Evolutionary conservation across 2,113 vertebrate species (phyloP).

Genomic region (Phylloscopus trochiloides): DNA sequence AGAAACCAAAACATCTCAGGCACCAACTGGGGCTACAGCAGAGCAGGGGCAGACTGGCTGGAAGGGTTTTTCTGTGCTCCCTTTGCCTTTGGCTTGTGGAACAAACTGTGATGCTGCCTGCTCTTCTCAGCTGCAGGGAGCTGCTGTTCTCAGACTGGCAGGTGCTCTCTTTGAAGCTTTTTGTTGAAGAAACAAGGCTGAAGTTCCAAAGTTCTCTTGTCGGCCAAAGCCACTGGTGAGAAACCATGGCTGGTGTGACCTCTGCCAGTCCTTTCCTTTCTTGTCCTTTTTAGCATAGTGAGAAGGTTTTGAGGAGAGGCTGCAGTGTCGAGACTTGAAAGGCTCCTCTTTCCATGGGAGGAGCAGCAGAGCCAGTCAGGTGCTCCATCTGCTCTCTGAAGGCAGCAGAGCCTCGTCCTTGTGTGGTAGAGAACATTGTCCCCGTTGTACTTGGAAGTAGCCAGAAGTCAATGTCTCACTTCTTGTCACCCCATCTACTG

Average conservation of each 20-base stretch:
- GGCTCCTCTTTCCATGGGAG: neutral
- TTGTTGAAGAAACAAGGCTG: neutral
- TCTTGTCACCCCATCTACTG: neutral
- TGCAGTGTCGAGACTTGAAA: neutral
- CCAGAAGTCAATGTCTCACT: accelerated
- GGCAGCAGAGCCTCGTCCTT: neutral
- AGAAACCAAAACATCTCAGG: too few relatives aligned
- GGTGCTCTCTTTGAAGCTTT: neutral
- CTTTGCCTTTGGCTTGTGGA: neutral
- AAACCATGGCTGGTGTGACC: neutral
- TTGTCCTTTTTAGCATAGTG: neutral
- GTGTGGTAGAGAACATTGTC: neutral
- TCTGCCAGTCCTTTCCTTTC: neutral
- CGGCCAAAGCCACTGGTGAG: neutral
- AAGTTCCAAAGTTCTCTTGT: neutral
- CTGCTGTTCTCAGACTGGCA: neutral
- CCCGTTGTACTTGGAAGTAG: neutral
- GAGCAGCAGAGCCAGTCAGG: neutral
- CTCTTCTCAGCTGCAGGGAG: neutral
- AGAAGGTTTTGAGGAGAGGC: neutral
- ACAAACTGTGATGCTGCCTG: neutral
- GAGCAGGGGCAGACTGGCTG: neutral
- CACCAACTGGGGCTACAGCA: neutral
- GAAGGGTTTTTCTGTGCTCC: neutral
- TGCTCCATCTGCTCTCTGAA: neutral